Conservation (phyloP, 2,797 vertebrate genomes). For the Eospalax fontanierii region DNA sequence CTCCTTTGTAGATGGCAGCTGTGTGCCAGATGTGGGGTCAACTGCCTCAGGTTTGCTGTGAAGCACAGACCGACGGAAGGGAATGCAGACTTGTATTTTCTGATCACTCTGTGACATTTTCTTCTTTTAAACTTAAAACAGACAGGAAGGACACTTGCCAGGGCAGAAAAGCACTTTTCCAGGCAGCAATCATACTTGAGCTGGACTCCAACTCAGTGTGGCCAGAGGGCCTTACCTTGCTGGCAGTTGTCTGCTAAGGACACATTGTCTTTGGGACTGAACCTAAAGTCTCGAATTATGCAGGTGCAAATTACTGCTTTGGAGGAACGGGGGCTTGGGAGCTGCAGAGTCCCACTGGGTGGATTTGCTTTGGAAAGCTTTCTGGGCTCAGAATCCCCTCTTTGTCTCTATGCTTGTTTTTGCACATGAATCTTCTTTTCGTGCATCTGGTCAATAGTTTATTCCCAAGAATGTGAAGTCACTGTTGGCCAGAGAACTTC, state of each 20-base stretch:
- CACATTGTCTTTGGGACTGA: neutral
- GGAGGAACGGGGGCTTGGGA: conserved; percentile 45
- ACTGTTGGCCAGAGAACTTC: conserved; percentile 86
- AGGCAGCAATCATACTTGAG: conserved; percentile 63
- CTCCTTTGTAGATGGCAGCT: neutral
- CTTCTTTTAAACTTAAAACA: conserved; percentile 79
- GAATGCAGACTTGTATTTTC: conserved; percentile 47
- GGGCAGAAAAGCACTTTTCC: conserved; percentile 70
- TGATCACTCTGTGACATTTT: conserved; percentile 43
- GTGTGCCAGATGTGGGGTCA: neutral
- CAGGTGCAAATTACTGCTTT: neutral
- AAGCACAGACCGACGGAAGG: neutral
- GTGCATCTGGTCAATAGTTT: conserved; percentile 89
- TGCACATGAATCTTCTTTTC: conserved; percentile 85
- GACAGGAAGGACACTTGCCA: conserved; percentile 72
- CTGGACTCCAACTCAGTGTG: neutral
- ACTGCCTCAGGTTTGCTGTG: neutral
- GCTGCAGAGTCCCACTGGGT: conserved; percentile 48
- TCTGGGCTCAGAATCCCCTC: conserved; percentile 57
- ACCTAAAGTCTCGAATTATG: neutral
- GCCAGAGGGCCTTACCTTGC: conserved; percentile 52
- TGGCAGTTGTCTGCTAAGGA: conserved; percentile 32
- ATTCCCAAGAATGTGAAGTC: conserved; percentile 89
- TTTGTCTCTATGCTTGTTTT: conserved; percentile 79
- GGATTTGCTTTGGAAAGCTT: conserved; percentile 46